Conservation (phyloP, 2,113 vertebrate species). For the Vulpes lagopus region DNA sequence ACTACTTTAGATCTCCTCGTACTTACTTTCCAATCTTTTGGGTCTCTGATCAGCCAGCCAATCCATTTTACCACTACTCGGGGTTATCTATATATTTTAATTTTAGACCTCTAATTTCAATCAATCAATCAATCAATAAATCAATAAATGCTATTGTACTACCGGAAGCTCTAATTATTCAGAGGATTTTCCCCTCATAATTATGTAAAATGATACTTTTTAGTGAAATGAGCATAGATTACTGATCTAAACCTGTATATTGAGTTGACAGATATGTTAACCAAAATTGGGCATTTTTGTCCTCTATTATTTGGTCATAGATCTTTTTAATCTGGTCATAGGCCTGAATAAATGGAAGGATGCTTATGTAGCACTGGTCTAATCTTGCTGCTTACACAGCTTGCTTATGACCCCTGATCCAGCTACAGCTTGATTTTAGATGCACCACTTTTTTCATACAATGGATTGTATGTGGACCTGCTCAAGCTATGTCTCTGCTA, state of each 20-base stretch:
- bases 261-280: neutral
- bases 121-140: neutral
- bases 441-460: neutral
- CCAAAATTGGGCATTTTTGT: neutral
- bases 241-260: neutral
- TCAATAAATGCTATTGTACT: neutral
- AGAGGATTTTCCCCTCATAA: neutral
- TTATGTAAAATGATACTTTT: neutral
- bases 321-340: neutral
- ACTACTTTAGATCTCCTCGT: neutral
- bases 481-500: neutral
- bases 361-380: neutral
- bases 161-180: neutral
- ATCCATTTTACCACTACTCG: neutral
- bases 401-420: neutral
- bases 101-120: neutral
- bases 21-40: neutral
- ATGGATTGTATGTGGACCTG: neutral
- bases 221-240: neutral
- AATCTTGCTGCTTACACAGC: neutral
- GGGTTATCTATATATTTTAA: neutral
- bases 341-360: neutral
- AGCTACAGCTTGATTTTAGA: neutral
- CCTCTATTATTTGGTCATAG: neutral
- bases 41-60: neutral